Base-by-base conservation (phyloP, 92 coral and sea anemone genomes). In the Scolanthus callimorphus region DNA sequence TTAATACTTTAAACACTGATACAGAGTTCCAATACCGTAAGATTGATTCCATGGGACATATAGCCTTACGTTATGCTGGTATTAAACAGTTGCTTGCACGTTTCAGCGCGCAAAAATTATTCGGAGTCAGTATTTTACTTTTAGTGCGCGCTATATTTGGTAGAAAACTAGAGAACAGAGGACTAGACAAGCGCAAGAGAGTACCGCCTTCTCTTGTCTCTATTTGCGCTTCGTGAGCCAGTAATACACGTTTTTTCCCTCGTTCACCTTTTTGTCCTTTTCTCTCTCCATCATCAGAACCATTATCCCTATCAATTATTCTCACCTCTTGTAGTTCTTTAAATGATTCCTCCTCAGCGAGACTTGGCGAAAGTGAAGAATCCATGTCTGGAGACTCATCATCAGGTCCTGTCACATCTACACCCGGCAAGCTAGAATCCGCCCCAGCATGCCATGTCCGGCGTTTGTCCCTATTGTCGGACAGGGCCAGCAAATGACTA, bases 281-380 rank as follows among this genome's bases (percentile, higher is more conserved):
- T 30, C 26, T 17, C 44, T 3, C 25, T 22, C 9, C 17, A 6
- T 4, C 15, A 6, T 24, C 9, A n/a, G n/a, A n/a, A n/a, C n/a
- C n/a, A n/a, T n/a, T n/a, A n/a, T n/a, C n/a, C 41, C 41, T 15
- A 6, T 34, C 15, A 34, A 6, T 6, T 38, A 22, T 12, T 28
- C 50, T 31, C 51, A 86, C 95, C 81, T 86, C 82, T 63, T 86
- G 89, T 11, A 86, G 72, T 52, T 86, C 95, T 55, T 76, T 86
- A 29, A 86, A 86, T 20, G 95, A 79, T 41, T 86, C 85, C 29
- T 77, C 95, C 24, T 86, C 85, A 6, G 72, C 85, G 15, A 82
- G 64, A 10, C 57, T 62, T 43, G 95, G 85, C 10, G 77, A 37
- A 34, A 85, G 55, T 0, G 85, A 47, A 20, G 65, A 30, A 23